These are phyloP conservation scores for Dascillus cervinus DNA, from an alignment of 2,888 invertebrate genomes.

Conservation along the genomic window DNA sequence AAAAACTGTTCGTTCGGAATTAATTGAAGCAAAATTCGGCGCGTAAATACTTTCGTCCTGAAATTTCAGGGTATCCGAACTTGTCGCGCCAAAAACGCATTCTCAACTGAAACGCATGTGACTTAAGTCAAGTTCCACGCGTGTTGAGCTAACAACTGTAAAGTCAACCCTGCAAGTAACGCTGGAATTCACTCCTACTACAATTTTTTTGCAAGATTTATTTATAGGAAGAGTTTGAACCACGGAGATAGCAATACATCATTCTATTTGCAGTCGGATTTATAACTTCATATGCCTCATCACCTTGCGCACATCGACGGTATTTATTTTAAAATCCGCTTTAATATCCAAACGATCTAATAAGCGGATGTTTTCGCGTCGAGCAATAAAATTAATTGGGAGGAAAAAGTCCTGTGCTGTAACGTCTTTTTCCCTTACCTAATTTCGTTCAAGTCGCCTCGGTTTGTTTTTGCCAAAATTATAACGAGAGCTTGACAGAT, in stretches of 20 bases:
- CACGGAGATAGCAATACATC: constrained; percentile 13
- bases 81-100: constrained; percentile 16
- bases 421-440: too few species aligned
- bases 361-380: too few species aligned
- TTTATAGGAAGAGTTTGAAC: constrained; percentile 22
- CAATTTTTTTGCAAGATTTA: constrained; percentile 16
- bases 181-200: constrained; percentile 16
- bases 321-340: too few species aligned
- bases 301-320: background rate
- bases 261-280: constrained; percentile 10
- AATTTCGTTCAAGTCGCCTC: too few species aligned
- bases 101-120: constrained; percentile 17
- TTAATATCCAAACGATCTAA: too few species aligned
- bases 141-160: constrained; percentile 8
- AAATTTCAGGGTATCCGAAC: constrained; percentile 10
- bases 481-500: too few species aligned
- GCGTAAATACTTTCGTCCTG: too few species aligned
- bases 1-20: background rate
- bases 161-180: constrained; percentile 13
- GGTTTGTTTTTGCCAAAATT: too few species aligned
- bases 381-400: too few species aligned
- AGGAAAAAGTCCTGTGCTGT: too few species aligned
- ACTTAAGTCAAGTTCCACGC: constrained; percentile 8
- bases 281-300: background rate
- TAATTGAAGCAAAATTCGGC: too few species aligned